These are phyloP conservation scores for Ostrea edulis DNA, from an alignment of 1,140 invertebrate genomes.

Conservation along the genomic window DNA sequence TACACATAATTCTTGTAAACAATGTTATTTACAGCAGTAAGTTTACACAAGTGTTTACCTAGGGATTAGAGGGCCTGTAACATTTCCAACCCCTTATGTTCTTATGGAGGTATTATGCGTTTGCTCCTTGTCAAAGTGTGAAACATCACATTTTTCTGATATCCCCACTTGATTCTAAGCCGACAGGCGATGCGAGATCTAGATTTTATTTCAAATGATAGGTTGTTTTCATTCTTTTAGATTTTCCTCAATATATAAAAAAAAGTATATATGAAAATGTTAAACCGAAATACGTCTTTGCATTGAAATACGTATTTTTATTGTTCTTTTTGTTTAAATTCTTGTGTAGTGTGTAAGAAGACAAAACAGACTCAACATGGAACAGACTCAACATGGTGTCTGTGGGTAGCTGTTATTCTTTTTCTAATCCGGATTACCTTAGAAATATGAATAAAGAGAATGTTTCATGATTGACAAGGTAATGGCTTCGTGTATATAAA, in stretches of 20 bases:
- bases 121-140: slow-evolving; percentile 1
- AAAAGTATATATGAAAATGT: not conserved
- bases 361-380: not conserved
- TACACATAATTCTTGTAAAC: not conserved
- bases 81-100: slow-evolving; percentile 6
- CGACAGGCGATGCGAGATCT: not conserved
- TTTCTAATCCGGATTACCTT: slow-evolving; percentile 13
- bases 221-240: not conserved
- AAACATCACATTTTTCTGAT: slow-evolving; percentile 33
- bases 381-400: not conserved
- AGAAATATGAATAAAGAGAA: not conserved
- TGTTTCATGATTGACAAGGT: not conserved
- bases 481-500: not conserved
- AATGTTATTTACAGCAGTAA: slow-evolving; percentile 32
- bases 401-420: not conserved
- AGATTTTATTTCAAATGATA: not conserved
- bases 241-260: not conserved
- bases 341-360: not conserved
- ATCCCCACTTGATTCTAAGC: slow-evolving; percentile 16
- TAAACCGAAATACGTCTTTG: too few relatives aligned
- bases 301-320: too few relatives aligned
- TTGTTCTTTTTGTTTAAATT: not conserved
- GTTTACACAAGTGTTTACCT: slow-evolving; percentile 27
- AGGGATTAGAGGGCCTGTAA: not conserved
- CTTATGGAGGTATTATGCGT: not conserved